These are phyloP conservation scores for Heliconius hermathena DNA, from an alignment of 1,140 invertebrate genomes.

Conservation along the genomic window DNA sequence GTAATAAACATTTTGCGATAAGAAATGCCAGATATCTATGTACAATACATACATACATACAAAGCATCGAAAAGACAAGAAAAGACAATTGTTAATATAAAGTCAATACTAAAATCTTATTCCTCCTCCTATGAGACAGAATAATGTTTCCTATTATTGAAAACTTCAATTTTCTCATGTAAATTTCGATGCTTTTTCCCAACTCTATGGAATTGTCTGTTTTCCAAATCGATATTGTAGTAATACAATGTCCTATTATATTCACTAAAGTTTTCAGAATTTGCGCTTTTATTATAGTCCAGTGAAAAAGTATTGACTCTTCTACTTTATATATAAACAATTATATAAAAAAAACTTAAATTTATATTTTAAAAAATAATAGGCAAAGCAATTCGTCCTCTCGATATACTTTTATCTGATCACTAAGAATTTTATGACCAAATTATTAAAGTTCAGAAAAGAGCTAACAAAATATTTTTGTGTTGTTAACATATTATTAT, in stretches of 20 bases:
- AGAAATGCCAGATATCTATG: neutral
- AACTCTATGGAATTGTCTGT: slow-evolving; percentile 21
- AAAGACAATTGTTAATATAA: slow-evolving; percentile 17
- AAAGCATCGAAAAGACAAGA: neutral
- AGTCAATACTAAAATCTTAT: slow-evolving; percentile 33
- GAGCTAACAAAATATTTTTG: no score
- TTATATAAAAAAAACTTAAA: no score
- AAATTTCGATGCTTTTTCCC: slow-evolving; percentile 35
- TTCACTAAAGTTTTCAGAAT: neutral
- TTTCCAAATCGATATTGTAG: slow-evolving; percentile 23
- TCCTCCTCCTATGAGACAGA: slow-evolving; percentile 21
- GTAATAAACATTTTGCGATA: no score
- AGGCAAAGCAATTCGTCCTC: no score
- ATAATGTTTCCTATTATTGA: slow-evolving; percentile 39
- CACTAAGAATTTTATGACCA: no score
- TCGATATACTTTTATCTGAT: no score
- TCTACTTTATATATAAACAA: no score
- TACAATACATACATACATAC: neutral
- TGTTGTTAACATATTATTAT: no score
- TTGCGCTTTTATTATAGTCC: no score
- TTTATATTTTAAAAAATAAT: no score
- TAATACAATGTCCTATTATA: neutral
- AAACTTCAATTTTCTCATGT: slow-evolving; percentile 50
- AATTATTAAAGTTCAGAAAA: no score
- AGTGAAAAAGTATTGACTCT: no score